Evolutionary conservation across 2,113 vertebrate species (phyloP).

Genomic region (Cynocephalus volans): DNA sequence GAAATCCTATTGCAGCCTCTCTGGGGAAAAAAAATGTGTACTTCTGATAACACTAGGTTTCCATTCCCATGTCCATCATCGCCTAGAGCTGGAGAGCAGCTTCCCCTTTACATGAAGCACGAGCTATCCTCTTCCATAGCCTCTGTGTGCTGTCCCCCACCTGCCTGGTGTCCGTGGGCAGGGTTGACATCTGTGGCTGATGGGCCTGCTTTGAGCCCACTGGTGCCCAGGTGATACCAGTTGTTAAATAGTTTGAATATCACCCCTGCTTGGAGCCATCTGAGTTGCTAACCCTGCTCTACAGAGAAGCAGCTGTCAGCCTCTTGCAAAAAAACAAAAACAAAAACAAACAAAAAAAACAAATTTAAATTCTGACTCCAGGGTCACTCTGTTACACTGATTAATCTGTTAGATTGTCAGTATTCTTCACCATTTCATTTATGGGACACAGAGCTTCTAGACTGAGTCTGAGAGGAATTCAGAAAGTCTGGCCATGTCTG

Average conservation of each 20-base stretch:
- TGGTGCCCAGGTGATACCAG: not conserved
- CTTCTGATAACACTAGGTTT: not conserved
- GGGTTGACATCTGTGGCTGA: not conserved
- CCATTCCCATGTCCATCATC: not conserved
- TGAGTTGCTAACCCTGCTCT: slow-evolving; percentile 32
- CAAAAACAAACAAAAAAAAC: not conserved
- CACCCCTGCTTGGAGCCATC: slow-evolving; percentile 18
- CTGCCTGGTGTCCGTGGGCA: not conserved
- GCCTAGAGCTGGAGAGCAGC: not conserved
- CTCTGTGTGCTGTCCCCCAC: not conserved
- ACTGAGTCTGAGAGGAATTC: slow-evolving; percentile 41
- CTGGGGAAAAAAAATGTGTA: not conserved
- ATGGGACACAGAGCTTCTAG: slow-evolving; percentile 2
- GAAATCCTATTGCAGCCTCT: not conserved
- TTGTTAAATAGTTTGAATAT: slow-evolving; percentile 58
- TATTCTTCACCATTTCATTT: slow-evolving; percentile 7
- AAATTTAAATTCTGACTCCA: slow-evolving; percentile 73
- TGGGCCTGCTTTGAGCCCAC: not conserved
- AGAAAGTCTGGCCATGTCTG: not conserved
- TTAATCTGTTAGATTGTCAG: slow-evolving; percentile 74
- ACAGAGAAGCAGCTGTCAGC: slow-evolving; percentile 67
- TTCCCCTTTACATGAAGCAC: not conserved
- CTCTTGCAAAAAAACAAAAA: slow-evolving; percentile 12
- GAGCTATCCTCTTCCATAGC: not conserved
- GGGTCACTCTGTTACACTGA: slow-evolving; percentile 56